Evolutionary conservation across 2,888 invertebrate species (phyloP), one percentile per base, ranked within the genome.

Genomic region (Helicoverpa assulta): DNA sequence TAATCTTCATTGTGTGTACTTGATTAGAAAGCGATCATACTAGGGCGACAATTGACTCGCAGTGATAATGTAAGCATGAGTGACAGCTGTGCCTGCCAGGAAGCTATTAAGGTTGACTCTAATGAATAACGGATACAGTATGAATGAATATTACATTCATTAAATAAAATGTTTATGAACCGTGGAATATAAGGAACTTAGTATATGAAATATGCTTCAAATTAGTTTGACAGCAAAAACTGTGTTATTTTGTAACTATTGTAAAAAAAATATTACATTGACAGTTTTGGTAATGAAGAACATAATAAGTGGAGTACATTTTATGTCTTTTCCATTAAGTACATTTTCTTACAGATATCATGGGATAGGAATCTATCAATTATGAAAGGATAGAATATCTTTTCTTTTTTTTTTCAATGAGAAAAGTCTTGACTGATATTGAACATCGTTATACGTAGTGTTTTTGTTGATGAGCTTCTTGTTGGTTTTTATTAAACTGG

Each of bases 21-120:
- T 61, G 50, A 65, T 76, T 83, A 83, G 85, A 83, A 83, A 83
- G 83, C 75, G 55, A 62, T 53, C 65, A 54, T 73, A 66, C 62
- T 78, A 70, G 69, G 76, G 61, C 64, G 64, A 74, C 83, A 70
- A 83, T 78, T 65, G 74, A 16, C 37, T 78, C 29, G 53, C 10
- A 70, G 58, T 82, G 75, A 78, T 84, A 72, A 75, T 73, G 58
- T 75, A 65, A 78, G 67, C 65, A 47, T 78, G 74, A 84, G 54
- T 76, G 83, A 80, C 76, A 73, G 66, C 68, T 60, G 67, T 59
- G 59, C 73, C 68, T 26, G 60, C 61, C 70, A 80, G 83, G 83
- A 82, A 83, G 74, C 63, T 76, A 83, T 82, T 82, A 60, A 60
- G 53, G 65, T 69, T 69, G 55, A 68, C 21, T 70, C 62, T 67